Base-by-base conservation (phyloP, 2,797 vertebrate species). In the Diplodus sargus region DNA sequence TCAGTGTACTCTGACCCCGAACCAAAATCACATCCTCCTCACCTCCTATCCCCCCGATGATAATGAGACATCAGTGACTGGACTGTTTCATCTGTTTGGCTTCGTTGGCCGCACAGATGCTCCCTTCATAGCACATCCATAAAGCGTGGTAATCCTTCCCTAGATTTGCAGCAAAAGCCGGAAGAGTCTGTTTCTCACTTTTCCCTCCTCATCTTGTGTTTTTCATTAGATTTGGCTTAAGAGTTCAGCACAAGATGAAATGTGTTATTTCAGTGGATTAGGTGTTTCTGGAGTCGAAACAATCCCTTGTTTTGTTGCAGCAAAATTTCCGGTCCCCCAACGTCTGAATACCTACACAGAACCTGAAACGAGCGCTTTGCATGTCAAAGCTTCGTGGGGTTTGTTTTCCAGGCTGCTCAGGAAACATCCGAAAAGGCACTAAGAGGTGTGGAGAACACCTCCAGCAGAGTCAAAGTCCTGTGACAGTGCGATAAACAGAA, bases 161-260 rank as follows among this genome's bases (percentile, higher is more conserved):
- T 74, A 73, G 56, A 77, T 73, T 70, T 53, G 61, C 54, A 61
- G 54, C 51, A 69, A 62, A 65, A 73, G 58, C 60, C 0, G 0
- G 48, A 87, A 65, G 22, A 82, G 67, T 78, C 81, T 65, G 56
- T 69, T 51, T 68, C 73, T 84, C 57, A 67, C 23, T 77, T 82
- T 78, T 78, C 54, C 2, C 67, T 69, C 60, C 69, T 75, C 81
- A 53, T 65, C 70, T 67, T 51, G 64, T 58, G 56, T 71, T 84
- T 87, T 90, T 89, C 83, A 87, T 91, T 83, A 89, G 74, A 77
- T 78, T 39, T 64, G 78, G 76, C 76, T 91, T 85, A 76, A 81
- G 52, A 78, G 63, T 68, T 87, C 81, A 64, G 63, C 48, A 47
- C 34, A 39, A 54, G 48, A 81, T 66, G 14, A 63, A 75, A 75